Base-by-base conservation (phyloP, 2,113 vertebrate genomes). In the Sinocyclocheilus maitianheensis region DNA sequence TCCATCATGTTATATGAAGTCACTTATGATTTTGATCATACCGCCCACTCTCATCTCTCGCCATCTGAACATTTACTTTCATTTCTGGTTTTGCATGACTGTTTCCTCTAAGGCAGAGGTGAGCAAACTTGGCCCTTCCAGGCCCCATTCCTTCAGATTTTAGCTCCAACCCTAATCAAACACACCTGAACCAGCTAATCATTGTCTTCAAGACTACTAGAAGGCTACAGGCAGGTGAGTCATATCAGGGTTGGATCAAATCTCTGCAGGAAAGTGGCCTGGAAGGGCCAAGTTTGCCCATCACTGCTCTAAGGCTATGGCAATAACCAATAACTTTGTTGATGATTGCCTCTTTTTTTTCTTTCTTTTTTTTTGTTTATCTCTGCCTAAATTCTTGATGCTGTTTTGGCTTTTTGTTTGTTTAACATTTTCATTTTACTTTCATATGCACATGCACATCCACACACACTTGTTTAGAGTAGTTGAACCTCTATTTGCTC, bases 401-500 rank as follows among this genome's bases (percentile, higher is more conserved):
- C 24, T 51, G 1, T 67, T 43, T 67, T 46, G 18, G 43, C 43
- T 63, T 63, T 67, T 26, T 67, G 7, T 67, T 26, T 48, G 12
- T 83, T 55, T 55, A 55, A 18, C 53, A 18, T 55, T 18, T 55
- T 18, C 24, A 62, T 81, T 30, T 78, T 22, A 60, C 65, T 48
- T 63, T 48, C 46, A 72, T 37, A 71, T 72, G 55, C 67, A 69
- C n/a, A 20, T 55, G 18, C 40, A n/a, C 69, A 79, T n/a, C 26
- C 30, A 30, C 78, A 71, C 71, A 81, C 85, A 87, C 83, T 67
- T 20, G 43, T 69, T 67, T 65, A 75, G 48, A 58, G 46, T 84
- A 78, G 75, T 80, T 26, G 72, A 84, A 90, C 77, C 67, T 69
- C 89, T 84, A 89, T 89, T 89, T 91, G 87, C 87, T 86, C 58